Evolutionary conservation across 2,113 vertebrate species (phyloP).

Genomic region (Emberiza fucata): DNA sequence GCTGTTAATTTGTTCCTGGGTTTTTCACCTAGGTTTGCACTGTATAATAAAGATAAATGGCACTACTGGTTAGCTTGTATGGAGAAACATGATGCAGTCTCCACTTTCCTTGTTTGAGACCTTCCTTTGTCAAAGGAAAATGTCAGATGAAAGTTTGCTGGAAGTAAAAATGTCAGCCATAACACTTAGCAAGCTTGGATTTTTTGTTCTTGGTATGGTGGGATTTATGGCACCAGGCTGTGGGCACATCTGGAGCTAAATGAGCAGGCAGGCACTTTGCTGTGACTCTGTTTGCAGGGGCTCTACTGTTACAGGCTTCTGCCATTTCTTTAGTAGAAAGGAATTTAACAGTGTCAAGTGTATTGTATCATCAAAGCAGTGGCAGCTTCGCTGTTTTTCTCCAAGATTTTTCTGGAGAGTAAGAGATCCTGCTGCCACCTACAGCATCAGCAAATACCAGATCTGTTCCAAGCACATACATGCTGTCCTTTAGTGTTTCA

Average conservation of each 20-base stretch:
- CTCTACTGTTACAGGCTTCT: neutral
- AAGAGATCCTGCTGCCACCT: slow-evolving; percentile 4
- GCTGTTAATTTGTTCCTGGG: neutral
- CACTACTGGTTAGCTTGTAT: neutral
- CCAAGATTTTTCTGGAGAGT: neutral
- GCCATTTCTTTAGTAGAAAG: neutral
- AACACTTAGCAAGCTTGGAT: neutral
- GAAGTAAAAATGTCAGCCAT: neutral
- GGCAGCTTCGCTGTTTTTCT: neutral
- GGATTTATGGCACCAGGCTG: neutral
- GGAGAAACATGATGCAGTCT: neutral
- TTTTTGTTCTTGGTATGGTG: neutral
- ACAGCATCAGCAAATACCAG: neutral
- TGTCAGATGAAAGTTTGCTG: neutral
- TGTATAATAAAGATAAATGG: neutral
- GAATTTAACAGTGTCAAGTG: neutral
- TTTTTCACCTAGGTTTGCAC: neutral
- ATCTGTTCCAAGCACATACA: rapidly evolving
- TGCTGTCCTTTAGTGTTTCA: neutral
- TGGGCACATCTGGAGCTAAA: neutral
- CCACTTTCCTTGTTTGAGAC: neutral
- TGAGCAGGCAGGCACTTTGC: neutral
- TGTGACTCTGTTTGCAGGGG: neutral
- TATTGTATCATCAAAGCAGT: neutral
- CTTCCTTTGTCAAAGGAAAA: neutral